Conservation (phyloP, 2,888 invertebrate species). For the Lysandra coridon region DNA sequence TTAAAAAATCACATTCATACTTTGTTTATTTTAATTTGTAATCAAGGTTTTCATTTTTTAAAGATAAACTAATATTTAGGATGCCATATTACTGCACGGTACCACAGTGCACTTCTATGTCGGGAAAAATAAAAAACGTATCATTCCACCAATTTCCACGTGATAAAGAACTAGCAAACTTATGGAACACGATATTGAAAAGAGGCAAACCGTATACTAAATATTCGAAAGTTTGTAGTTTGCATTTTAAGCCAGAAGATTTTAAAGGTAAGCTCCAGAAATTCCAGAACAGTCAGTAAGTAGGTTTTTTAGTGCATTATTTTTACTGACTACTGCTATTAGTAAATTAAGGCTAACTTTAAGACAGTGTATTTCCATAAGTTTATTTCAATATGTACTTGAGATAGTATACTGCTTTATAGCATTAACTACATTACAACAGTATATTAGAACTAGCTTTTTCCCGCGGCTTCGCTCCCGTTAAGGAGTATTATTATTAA, state of each 20-base stretch:
- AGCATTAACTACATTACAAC: neutral
- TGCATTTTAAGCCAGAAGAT: conserved; percentile 71
- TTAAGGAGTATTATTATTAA: too few relatives aligned
- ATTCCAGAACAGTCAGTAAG: neutral
- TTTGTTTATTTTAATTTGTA: neutral
- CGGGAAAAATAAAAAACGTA: conserved; percentile 75
- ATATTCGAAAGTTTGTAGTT: conserved; percentile 76
- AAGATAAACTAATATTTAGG: conserved; percentile 49
- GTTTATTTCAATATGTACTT: neutral
- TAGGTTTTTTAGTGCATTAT: neutral
- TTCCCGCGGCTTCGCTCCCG: too few relatives aligned
- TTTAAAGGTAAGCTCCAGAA: conserved; percentile 63
- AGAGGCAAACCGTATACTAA: conserved; percentile 76
- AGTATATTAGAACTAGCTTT: too few relatives aligned
- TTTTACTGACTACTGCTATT: neutral
- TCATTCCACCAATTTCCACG: conserved; percentile 75
- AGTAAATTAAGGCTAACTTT: neutral
- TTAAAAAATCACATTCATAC: neutral
- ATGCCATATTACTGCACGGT: conserved; percentile 79
- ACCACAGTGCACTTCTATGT: conserved; percentile 76
- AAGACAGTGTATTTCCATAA: neutral
- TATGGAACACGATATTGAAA: conserved; percentile 73
- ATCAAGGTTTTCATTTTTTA: neutral
- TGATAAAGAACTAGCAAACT: conserved; percentile 66
- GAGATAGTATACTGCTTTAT: neutral